Evolutionary conservation across 2,888 invertebrate genomes (phyloP), one percentile per base, ranked within the genome.

Genomic region (Sarcophaga variegata): DNA sequence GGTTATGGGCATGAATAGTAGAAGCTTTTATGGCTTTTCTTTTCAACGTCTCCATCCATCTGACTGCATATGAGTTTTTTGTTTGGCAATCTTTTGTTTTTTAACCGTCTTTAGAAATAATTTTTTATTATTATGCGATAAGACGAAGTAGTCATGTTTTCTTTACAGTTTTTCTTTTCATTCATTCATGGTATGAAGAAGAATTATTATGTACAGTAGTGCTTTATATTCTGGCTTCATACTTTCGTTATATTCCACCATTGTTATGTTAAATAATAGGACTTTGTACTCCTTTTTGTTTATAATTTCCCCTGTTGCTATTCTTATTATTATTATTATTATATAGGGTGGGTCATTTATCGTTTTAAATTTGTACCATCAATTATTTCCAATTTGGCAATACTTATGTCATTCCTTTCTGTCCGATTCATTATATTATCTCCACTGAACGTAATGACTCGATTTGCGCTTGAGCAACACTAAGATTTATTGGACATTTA

Each of bases 181-280:
- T 74, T 60, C 63, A 74, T 64, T 74, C 14, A 45, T 74, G 37
- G 37, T 2, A 37, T 37, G 37, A 37, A 37, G 37, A 37, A 8
- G 37, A 37, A 37, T 37, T 37, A 37, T 37, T 37, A 37, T 37
- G 37, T 10, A 10, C 37, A 37, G 37, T 10, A 37, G 37, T 37
- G 37, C 37, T 37, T 37, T 37, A 37, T 37, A 37, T 37, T 37
- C 37, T 37, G 64, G 6, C 49, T 8, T 62, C 69, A n/a, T 59
- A 3, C 69, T 14, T 47, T 11, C 47, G 6, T 81, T 22, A 20
- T 47, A 62, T 60, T 64, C 11, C 54, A 77, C 71, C 69, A 54
- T 85, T 81, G 78, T 86, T 86, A 10, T 86, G 45, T 76, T 79
- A 82, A 37, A 86, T 82, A 86, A 86, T 71, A 82, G 37, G 75